Evolutionary conservation across 1,140 invertebrate genomes (phyloP).

Genomic region (Heliconius himera): DNA sequence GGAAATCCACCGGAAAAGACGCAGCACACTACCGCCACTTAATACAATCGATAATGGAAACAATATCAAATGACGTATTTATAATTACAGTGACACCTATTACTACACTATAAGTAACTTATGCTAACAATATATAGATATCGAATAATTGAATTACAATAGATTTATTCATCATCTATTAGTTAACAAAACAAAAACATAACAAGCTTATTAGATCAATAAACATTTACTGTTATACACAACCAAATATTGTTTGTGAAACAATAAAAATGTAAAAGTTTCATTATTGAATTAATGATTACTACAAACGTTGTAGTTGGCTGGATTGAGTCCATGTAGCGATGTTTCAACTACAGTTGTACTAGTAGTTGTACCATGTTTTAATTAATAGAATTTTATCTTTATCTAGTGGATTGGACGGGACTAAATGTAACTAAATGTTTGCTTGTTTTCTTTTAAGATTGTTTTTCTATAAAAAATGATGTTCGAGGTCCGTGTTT

Average conservation of each 20-base stretch:
- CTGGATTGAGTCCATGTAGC: conserved; percentile 18
- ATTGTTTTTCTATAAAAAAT: background rate
- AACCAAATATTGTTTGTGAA: background rate
- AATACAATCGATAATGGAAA: no score
- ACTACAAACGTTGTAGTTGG: background rate
- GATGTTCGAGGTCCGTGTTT: no score
- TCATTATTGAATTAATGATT: background rate
- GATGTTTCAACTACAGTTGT: conserved; percentile 22
- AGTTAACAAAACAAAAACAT: background rate
- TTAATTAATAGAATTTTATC: conserved; percentile 38
- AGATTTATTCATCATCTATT: no score
- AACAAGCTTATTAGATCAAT: background rate
- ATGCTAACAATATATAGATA: no score
- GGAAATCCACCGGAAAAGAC: no score
- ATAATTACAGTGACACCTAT: no score
- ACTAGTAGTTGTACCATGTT: conserved; percentile 4
- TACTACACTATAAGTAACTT: no score
- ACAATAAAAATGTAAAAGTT: conserved; percentile 6
- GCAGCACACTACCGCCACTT: no score
- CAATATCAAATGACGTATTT: no score
- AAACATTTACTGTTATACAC: background rate
- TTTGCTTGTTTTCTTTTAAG: background rate
- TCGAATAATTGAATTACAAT: no score
- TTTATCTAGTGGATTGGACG: background rate
- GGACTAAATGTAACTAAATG: background rate